Percentiles rank a stretch among this genome's conserved stretches.
phyloP scores from a whole-genome alignment of 2,797 vertebrate species.

The Simalia tracyae region DNA sequence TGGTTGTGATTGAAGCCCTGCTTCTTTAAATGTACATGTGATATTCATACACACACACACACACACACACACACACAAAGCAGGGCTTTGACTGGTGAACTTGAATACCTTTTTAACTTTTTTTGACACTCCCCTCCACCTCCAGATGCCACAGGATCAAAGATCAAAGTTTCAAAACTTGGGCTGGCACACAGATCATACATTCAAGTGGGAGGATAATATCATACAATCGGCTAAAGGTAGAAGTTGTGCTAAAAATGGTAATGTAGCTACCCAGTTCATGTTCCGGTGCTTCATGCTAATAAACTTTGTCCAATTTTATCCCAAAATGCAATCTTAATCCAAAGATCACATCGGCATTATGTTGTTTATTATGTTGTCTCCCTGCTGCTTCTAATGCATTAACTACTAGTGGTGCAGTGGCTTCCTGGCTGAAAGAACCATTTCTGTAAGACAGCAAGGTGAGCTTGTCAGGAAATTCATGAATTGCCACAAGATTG shows the following conservation, averaged over 20 bases:
- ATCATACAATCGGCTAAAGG: not conserved
- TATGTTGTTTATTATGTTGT: not conserved
- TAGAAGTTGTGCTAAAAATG: not conserved
- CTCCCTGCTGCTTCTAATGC: not conserved
- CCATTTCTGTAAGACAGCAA: not conserved
- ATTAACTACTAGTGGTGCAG: not conserved
- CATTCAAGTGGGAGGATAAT: not conserved
- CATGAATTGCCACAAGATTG: not conserved
- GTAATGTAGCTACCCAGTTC: not conserved
- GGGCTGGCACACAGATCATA: not conserved
- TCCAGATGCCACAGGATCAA: too few relatives aligned
- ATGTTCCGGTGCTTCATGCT: not conserved
- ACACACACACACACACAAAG: too few relatives aligned
- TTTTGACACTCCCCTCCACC: too few relatives aligned
- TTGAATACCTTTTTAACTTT: too few relatives aligned
- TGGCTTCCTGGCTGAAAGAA: not conserved
- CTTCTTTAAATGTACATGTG: too few relatives aligned
- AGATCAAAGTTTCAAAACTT: not conserved
- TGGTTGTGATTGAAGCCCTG: too few relatives aligned
- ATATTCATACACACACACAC: too few relatives aligned
- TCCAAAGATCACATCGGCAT: not conserved
- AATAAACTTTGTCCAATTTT: not conserved
- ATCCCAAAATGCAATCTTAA: not conserved
- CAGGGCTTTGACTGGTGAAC: too few relatives aligned
- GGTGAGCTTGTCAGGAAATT: not conserved